These are phyloP conservation scores for Drosophila ustulata DNA, from an alignment of 2,888 invertebrate genomes.

Conservation along the genomic window DNA sequence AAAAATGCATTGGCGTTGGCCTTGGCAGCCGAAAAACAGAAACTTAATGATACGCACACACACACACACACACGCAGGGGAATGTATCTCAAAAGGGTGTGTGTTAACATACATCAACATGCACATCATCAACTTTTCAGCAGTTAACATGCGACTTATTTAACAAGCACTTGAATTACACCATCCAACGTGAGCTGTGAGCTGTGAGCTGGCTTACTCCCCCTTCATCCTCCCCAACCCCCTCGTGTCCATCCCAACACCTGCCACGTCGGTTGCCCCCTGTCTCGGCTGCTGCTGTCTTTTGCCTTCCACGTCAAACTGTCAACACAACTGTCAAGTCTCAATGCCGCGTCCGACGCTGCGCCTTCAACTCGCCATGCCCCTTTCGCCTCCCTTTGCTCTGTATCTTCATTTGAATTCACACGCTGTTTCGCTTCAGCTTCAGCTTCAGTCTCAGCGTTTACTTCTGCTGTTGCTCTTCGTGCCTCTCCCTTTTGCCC, in stretches of 20 bases:
- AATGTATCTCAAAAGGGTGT: background rate
- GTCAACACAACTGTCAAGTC: constrained; percentile 61
- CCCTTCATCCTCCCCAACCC: background rate
- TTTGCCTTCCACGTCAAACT: constrained; percentile 48
- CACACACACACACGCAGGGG: background rate
- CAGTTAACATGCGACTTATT: constrained; percentile 59
- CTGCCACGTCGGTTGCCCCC: background rate
- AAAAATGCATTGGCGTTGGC: constrained; percentile 2
- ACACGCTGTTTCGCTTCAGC: constrained; percentile 40
- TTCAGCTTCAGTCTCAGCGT: constrained; percentile 11
- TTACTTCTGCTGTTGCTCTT: background rate
- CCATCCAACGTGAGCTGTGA: constrained; percentile 39
- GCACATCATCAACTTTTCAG: constrained; percentile 54
- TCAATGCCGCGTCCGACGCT: constrained; percentile 44
- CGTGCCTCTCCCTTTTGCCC: constrained; percentile 40
- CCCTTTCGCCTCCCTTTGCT: constrained; percentile 6
- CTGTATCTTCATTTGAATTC: constrained; percentile 56
- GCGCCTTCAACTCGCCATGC: background rate
- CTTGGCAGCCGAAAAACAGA: constrained; percentile 19
- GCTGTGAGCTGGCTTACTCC: constrained; percentile 1
- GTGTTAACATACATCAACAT: constrained; percentile 15
- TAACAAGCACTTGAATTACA: constrained; percentile 61
- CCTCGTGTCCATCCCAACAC: background rate
- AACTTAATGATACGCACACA: constrained; percentile 35
- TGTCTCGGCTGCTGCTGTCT: background rate